Percentiles rank a stretch among this genome's conserved stretches.
Evolutionary conservation across 1,140 invertebrate species (phyloP).

Genomic region (Anastrepha obliqua): DNA sequence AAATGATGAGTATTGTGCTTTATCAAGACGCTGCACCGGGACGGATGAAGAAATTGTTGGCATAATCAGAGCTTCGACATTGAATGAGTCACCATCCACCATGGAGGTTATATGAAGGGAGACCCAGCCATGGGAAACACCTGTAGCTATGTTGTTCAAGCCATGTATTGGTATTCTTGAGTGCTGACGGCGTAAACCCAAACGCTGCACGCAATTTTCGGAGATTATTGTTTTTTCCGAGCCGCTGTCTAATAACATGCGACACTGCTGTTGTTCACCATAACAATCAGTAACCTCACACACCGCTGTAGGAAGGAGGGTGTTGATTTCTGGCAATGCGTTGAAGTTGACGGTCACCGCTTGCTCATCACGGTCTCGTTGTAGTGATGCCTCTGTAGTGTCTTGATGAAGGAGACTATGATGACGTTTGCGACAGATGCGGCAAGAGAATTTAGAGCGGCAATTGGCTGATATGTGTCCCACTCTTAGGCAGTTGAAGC

Average conservation of each 20-base stretch:
- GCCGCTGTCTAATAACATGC: not conserved
- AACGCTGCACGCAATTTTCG: not conserved
- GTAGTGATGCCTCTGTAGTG: too few species aligned
- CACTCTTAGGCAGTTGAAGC: too few species aligned
- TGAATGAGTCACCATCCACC: not conserved
- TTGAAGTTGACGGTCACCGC: not conserved
- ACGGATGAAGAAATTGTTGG: not conserved
- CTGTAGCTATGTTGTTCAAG: not conserved
- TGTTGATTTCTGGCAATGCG: not conserved
- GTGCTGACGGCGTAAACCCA: not conserved
- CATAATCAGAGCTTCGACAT: not conserved
- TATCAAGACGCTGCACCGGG: not conserved
- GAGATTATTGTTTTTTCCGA: not conserved
- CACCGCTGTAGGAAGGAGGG: not conserved
- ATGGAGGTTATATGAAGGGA: not conserved
- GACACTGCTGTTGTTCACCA: not conserved
- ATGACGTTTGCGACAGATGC: too few species aligned
- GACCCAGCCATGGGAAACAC: not conserved
- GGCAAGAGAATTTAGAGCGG: too few species aligned
- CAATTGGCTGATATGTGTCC: too few species aligned
- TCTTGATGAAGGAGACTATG: too few species aligned
- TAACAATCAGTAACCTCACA: not conserved
- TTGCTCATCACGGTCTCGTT: too few species aligned
- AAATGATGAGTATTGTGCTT: not conserved
- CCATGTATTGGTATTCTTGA: not conserved